Percentiles rank a stretch among this genome's conserved stretches.
Evolutionary conservation across 2,797 vertebrate species (phyloP).

Genomic region (Melanotaenia maccullochi): DNA sequence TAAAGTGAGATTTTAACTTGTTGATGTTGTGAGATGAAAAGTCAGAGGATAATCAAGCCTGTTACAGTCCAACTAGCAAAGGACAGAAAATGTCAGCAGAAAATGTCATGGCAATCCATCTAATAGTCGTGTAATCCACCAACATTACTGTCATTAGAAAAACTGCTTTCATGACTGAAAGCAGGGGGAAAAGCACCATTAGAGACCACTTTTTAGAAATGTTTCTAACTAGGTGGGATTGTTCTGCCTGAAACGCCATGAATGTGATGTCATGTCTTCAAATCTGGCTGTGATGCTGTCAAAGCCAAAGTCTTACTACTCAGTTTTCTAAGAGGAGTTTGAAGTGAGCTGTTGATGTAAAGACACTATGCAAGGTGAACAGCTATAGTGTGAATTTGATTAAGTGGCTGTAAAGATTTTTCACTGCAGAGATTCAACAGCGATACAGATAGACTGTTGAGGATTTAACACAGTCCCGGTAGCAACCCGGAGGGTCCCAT

Average conservation of each 20-base stretch:
- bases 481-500: not conserved
- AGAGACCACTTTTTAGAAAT: not conserved
- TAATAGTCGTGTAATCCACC: not conserved
- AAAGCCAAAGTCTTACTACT: not conserved
- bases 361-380: not conserved
- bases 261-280: not conserved
- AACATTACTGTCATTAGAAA: not conserved
- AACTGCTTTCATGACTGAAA: not conserved
- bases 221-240: not conserved
- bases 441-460: not conserved
- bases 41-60: not conserved
- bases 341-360: not conserved
- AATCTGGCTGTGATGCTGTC: not conserved
- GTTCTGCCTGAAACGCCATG: not conserved
- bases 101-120: not conserved
- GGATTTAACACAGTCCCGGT: not conserved
- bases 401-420: not conserved
- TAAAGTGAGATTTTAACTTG: not conserved
- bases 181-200: not conserved
- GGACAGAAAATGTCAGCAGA: not conserved
- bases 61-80: not conserved
- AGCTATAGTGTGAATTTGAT: not conserved
- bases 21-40: not conserved
- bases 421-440: not conserved
- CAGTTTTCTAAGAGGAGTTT: not conserved